Percentiles rank a stretch among this genome's conserved stretches.
Conservation (phyloP, 1,140 invertebrate genomes). For the Drosophila kanapiae region DNA sequence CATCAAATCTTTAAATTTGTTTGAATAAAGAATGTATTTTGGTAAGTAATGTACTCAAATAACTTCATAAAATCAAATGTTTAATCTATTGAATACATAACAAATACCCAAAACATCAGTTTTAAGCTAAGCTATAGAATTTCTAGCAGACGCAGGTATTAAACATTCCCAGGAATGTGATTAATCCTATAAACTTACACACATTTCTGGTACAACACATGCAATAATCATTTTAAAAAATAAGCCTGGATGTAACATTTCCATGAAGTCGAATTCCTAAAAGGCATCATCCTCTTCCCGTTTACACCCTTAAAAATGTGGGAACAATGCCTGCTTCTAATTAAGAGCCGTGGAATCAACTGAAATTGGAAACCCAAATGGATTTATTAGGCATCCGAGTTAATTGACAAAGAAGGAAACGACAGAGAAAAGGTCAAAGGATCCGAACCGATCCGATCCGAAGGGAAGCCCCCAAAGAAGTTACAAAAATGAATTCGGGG, state of each 20-base stretch:
- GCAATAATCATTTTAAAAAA: not conserved
- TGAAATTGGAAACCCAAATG: slow-evolving; percentile 65
- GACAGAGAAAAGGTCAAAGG: slow-evolving; percentile 32
- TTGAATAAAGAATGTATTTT: too few species aligned
- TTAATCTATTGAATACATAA: not conserved
- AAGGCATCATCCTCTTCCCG: slow-evolving; percentile 1
- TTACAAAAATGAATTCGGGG: slow-evolving; percentile 8
- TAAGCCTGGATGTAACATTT: slow-evolving; percentile 7
- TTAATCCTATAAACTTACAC: not conserved
- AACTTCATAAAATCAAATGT: not conserved
- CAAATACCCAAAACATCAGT: not conserved
- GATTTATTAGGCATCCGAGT: slow-evolving; percentile 57
- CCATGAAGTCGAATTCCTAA: not conserved
- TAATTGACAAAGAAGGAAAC: slow-evolving; percentile 46
- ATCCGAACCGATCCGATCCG: slow-evolving; percentile 5
- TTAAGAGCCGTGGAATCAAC: slow-evolving; percentile 28
- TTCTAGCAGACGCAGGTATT: not conserved
- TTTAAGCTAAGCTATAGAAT: not conserved
- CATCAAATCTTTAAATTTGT: too few species aligned
- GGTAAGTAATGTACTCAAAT: not conserved
- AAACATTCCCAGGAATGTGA: not conserved
- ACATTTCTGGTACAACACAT: not conserved
- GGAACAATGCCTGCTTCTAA: slow-evolving; percentile 19
- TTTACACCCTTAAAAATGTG: slow-evolving; percentile 9
- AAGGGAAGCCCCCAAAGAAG: slow-evolving; percentile 24